A percentile compares a stretch with the other conserved stretches of the same genome.
These are phyloP conservation scores for Tachysurus vachellii DNA, from an alignment of 2,113 vertebrate species.

Conservation along the genomic window DNA sequence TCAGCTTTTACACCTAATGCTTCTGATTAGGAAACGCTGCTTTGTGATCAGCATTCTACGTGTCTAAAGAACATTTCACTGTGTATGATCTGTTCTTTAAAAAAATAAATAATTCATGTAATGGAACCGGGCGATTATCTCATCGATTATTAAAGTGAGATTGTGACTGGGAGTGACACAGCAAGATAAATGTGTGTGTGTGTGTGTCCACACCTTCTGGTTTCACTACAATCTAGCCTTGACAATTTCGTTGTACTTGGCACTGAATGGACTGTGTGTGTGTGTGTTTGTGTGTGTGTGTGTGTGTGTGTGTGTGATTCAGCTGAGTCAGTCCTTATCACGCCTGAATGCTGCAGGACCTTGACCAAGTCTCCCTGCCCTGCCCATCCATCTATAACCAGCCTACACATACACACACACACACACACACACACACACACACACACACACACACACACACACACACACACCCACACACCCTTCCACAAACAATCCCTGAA, in stretches of 20 bases:
- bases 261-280: constrained; percentile 18
- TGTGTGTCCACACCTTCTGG: constrained; percentile 39
- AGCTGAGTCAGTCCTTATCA: constrained; percentile 46
- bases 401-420: constrained; percentile 38
- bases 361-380: constrained; percentile 30
- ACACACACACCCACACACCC: background rate
- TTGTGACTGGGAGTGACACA: constrained; percentile 41
- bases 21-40: background rate
- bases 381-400: constrained; percentile 5
- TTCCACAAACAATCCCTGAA: constrained; percentile 49
- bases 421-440: background rate
- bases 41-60: background rate
- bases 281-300: constrained; percentile 18
- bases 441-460: constrained; percentile 8
- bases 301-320: constrained; percentile 25
- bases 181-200: constrained; percentile 20
- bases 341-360: constrained; percentile 33
- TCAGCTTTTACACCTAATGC: background rate
- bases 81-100: background rate
- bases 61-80: background rate
- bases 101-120: too few species aligned
- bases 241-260: constrained; percentile 10
- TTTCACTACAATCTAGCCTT: constrained; percentile 17
- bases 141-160: constrained; percentile 34
- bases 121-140: constrained; percentile 19